Evolutionary conservation across 1,140 invertebrate genomes (phyloP), one percentile per base, ranked within the genome.

Genomic region (Drosophila kohkoa): DNA sequence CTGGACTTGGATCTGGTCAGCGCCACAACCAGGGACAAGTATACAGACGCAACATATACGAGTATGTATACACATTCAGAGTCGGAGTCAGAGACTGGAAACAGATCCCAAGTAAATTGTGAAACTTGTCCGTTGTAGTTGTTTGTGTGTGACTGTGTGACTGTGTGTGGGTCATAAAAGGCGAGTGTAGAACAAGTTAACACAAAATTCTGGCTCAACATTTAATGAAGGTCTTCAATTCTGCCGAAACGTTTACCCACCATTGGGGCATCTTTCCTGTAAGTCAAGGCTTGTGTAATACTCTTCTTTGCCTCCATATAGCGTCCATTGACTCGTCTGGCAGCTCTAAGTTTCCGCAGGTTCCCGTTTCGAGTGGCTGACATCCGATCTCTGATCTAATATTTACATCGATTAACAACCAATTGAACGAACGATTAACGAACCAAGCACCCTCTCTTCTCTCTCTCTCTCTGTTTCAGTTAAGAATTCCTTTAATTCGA

Each of bases 211-310:
- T 79, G 63, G 74, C 68, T 83, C 69, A 89, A 88, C 76, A 79
- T 81, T 85, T 89, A 89, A 89, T 89, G 77, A 89, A 81, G 77
- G 85, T 81, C 65, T 55, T 67, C 30, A 65, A 38, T 89, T 89
- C 85, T 70, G 51, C 25, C 32, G 79, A 89, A 89, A 74, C 85
- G 68, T 62, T 86, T 76, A 71, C 58, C 41, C 20, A 67, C 48
- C 55, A 45, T 38, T 55, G 41, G 41, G 35, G 59, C 51, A 55
- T 48, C 51, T 55, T 57, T 58, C 35, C 7, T 13, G 15, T 73
- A 52, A 58, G 30, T 59, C 15, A 3, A 4, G 43, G 64, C 64
- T 85, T 71, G 76, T 83, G 77, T 81, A 85, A 85, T 54, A 48
- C 38, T 25, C 20, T 55, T 43, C 38, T 55, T 43, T 20, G 51